Conservation (phyloP, 2,888 invertebrate species). For the Leptinotarsa tumamoca region DNA sequence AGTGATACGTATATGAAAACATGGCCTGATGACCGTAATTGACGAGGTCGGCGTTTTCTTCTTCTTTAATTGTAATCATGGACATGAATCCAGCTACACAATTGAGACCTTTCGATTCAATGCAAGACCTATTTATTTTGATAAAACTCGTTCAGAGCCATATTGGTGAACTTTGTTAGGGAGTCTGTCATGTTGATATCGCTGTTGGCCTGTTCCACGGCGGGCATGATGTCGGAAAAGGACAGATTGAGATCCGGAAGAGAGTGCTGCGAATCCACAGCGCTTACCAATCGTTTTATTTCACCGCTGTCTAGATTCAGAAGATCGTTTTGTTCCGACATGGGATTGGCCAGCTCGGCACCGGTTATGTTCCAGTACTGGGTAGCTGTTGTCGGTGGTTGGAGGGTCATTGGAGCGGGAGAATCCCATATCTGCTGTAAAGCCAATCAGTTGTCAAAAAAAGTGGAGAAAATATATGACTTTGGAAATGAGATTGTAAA, state of each 20-base stretch:
- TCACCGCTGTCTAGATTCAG: conserved; percentile 68
- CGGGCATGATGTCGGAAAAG: conserved; percentile 17
- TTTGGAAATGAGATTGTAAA: too few species aligned
- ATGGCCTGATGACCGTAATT: too few species aligned
- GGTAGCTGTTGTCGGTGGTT: conserved; percentile 25
- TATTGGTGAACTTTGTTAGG: conserved; percentile 65
- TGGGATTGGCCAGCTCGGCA: conserved; percentile 23
- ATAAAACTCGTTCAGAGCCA: conserved; percentile 16
- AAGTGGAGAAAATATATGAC: too few species aligned
- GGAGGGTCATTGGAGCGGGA: conserved; percentile 16
- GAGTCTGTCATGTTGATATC: conserved; percentile 67
- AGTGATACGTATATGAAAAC: too few species aligned
- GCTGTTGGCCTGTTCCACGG: neutral
- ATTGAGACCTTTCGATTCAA: neutral
- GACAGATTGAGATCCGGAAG: neutral
- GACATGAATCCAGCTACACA: too few species aligned
- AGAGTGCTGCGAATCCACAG: conserved; percentile 50
- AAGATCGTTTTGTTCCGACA: conserved; percentile 50
- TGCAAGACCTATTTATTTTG: neutral
- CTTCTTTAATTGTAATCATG: too few species aligned
- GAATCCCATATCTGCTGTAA: conserved; percentile 31
- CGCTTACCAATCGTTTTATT: conserved; percentile 53
- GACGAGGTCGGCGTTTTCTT: too few species aligned
- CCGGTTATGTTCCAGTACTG: conserved; percentile 27
- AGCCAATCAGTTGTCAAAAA: neutral